Conservation (phyloP, 2,113 vertebrate species). For the Aspidoscelis tigris region DNA sequence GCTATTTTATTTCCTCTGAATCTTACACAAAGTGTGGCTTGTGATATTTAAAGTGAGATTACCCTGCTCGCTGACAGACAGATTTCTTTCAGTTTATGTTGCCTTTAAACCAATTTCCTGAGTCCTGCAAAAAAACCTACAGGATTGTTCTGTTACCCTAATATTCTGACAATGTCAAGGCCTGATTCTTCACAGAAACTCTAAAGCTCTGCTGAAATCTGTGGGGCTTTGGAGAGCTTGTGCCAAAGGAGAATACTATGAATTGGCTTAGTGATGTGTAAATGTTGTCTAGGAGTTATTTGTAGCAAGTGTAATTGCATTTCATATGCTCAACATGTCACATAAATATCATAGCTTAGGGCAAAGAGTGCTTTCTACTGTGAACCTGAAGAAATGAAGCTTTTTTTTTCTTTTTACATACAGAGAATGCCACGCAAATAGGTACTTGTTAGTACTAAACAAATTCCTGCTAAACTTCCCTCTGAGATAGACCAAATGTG, state of each 20-base stretch:
- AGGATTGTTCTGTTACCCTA: neutral
- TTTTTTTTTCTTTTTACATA: neutral
- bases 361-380: constrained; percentile 15
- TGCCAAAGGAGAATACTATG: neutral
- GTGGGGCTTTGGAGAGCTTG: neutral
- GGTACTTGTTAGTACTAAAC: constrained; percentile 6
- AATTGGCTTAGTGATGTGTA: neutral
- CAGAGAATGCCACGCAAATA: neutral
- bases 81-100: neutral
- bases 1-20: neutral
- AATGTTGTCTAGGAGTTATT: neutral
- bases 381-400: neutral
- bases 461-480: accelerated
- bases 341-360: constrained; percentile 2
- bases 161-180: neutral
- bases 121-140: neutral
- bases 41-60: neutral
- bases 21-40: neutral
- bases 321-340: neutral
- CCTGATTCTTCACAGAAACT: neutral
- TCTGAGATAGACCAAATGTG: neutral
- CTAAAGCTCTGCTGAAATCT: neutral
- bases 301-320: constrained; percentile 14
- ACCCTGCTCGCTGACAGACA: neutral
- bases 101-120: neutral